Conservation (phyloP, 2,113 vertebrate genomes). For the Thunnus thynnus region DNA sequence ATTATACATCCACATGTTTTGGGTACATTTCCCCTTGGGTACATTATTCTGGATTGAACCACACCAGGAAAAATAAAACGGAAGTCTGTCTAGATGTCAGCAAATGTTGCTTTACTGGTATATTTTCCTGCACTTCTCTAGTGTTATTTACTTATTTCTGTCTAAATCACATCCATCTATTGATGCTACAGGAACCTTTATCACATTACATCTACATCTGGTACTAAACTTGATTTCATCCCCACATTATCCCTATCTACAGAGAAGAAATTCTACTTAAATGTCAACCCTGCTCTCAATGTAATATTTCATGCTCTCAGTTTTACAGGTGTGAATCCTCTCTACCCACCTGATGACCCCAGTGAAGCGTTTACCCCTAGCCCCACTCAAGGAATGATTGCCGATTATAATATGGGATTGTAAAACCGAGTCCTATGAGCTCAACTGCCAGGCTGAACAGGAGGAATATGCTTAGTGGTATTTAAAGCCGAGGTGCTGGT, state of each 20-base stretch:
- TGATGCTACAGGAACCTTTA: constrained; percentile 43
- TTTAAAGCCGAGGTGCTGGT: constrained; percentile 63
- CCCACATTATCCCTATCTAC: constrained; percentile 36
- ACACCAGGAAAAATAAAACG: neutral
- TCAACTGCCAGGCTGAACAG: constrained; percentile 46
- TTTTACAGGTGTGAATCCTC: constrained; percentile 61
- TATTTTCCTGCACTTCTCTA: constrained; percentile 16
- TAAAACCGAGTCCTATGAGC: too few relatives aligned
- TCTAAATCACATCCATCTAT: constrained; percentile 65
- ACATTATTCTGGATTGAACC: constrained; percentile 11
- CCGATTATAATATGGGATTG: too few relatives aligned
- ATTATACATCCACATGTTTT: neutral
- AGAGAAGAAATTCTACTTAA: constrained; percentile 38
- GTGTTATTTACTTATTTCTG: constrained; percentile 49
- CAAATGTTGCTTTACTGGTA: constrained; percentile 23
- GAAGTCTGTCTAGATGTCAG: constrained; percentile 35
- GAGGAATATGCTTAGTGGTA: constrained; percentile 60
- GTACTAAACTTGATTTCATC: constrained; percentile 42
- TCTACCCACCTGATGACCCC: constrained; percentile 4
- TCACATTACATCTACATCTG: constrained; percentile 61
- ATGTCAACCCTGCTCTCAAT: constrained; percentile 59
- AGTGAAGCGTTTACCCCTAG: too few relatives aligned
- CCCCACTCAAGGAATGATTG: too few relatives aligned
- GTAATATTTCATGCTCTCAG: constrained; percentile 40
- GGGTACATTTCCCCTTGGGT: neutral